Conservation (phyloP, 1,140 invertebrate species). For the Hypothenemus hampei region DNA sequence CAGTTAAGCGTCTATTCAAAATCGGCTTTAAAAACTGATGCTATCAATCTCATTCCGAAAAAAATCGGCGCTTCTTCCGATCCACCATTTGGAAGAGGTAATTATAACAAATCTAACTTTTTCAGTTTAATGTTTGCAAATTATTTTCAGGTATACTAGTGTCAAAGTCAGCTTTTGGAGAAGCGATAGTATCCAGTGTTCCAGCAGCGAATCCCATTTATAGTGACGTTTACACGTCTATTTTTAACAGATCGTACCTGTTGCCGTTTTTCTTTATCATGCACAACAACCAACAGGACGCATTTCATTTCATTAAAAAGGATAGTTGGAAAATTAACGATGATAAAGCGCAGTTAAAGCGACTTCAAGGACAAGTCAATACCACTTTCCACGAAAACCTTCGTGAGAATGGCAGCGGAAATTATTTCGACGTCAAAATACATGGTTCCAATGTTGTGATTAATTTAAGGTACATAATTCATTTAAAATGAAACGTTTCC, state of each 20-base stretch:
- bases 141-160: constrained; percentile 68
- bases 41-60: constrained; percentile 62
- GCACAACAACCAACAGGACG: constrained; percentile 57
- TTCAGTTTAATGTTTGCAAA: neutral
- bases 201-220: constrained; percentile 83
- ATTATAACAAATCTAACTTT: neutral
- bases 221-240: constrained; percentile 87
- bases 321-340: constrained; percentile 81
- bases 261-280: constrained; percentile 85
- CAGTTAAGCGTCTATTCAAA: constrained; percentile 67
- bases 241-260: constrained; percentile 87
- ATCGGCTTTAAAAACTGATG: constrained; percentile 69
- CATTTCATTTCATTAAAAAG: constrained; percentile 94
- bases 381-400: constrained; percentile 83
- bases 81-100: constrained; percentile 79
- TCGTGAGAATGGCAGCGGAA: constrained; percentile 63
- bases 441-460: constrained; percentile 77
- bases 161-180: constrained; percentile 69
- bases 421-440: constrained; percentile 79
- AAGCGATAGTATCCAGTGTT: constrained; percentile 79
- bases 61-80: constrained; percentile 71
- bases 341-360: constrained; percentile 82
- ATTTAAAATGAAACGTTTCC: neutral
- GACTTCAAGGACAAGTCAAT: constrained; percentile 85
- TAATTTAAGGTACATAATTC: constrained; percentile 54